Evolutionary conservation across 2,888 invertebrate species (phyloP).

Genomic region (Halictus quadricinctus): DNA sequence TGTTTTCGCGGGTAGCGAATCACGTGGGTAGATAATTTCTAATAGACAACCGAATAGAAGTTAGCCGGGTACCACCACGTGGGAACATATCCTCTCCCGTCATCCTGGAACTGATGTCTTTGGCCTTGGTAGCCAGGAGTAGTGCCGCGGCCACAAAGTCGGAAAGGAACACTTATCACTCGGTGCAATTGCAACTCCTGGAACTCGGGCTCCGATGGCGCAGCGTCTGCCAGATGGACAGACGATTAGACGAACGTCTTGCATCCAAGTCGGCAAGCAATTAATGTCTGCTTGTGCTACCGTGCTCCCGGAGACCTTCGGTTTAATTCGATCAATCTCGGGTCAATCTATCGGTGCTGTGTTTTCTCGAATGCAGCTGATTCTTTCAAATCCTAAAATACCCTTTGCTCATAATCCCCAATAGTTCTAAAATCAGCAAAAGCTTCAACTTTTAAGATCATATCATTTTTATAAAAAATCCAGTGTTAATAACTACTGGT

Average conservation of each 20-base stretch:
- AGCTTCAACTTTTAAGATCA: too few relatives aligned
- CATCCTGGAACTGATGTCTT: conserved; percentile 58
- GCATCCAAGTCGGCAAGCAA: conserved; percentile 48
- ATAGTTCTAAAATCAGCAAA: too few relatives aligned
- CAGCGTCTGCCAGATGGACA: conserved; percentile 52
- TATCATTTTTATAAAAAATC: too few relatives aligned
- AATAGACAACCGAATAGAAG: conserved; percentile 64
- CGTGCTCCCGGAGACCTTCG: conserved; percentile 37
- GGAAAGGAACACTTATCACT: conserved; percentile 64
- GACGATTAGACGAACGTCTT: conserved; percentile 59
- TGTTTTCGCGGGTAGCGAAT: neutral
- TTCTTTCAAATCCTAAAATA: neutral
- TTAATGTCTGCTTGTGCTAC: conserved; percentile 54
- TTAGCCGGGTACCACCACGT: conserved; percentile 62
- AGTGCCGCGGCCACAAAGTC: conserved; percentile 44
- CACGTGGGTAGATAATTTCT: conserved; percentile 62
- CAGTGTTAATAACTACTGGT: too few relatives aligned
- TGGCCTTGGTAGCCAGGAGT: conserved; percentile 58
- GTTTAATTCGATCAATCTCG: conserved; percentile 15
- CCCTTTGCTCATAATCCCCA: too few relatives aligned
- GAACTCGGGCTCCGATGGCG: conserved; percentile 40
- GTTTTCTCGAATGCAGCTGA: neutral
- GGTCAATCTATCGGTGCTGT: neutral
- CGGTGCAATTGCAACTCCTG: conserved; percentile 52
- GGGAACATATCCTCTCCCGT: conserved; percentile 71